phyloP scores from a whole-genome alignment of 37 sponge, comb jelly and placozoan species.

The Theonella swinhoei region DNA sequence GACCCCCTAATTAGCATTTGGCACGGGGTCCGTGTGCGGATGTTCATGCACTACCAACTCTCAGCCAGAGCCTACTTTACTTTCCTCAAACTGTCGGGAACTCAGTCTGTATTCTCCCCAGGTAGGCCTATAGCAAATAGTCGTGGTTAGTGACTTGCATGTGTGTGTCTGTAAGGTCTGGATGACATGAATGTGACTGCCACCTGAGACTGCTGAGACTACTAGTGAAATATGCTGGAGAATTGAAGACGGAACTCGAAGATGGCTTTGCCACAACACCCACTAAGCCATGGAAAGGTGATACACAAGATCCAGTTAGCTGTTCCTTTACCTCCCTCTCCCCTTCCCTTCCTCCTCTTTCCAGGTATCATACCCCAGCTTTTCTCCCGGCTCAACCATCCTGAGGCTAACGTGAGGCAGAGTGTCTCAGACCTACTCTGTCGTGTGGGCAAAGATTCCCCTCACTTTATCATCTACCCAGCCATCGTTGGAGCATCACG shows the following conservation, averaged over 20 bases:
- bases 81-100: constrained; percentile 83
- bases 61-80: constrained; percentile 90
- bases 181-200: constrained; percentile 95
- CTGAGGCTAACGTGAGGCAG: constrained; percentile 82
- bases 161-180: constrained; percentile 26
- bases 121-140: not conserved
- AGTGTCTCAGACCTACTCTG: constrained; percentile 89
- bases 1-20: constrained; percentile 74
- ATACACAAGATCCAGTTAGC: not conserved
- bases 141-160: not conserved
- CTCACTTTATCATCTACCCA: constrained; percentile 93
- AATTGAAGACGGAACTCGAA: constrained; percentile 83
- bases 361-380: constrained; percentile 91
- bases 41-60: constrained; percentile 92
- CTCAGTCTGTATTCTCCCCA: constrained; percentile 40
- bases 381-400: constrained; percentile 92
- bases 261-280: constrained; percentile 81
- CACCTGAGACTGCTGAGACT: constrained; percentile 82
- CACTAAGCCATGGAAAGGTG: constrained; percentile 93
- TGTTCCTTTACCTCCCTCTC: not conserved
- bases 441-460: constrained; percentile 81
- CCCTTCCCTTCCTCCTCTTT: not conserved
- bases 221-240: constrained; percentile 86
- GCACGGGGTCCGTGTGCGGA: constrained; percentile 74
- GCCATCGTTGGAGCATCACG: constrained; percentile 81